Evolutionary conservation across 2,113 vertebrate species (phyloP), one percentile per base, ranked within the genome.

Genomic region (Ameiurus melas): DNA sequence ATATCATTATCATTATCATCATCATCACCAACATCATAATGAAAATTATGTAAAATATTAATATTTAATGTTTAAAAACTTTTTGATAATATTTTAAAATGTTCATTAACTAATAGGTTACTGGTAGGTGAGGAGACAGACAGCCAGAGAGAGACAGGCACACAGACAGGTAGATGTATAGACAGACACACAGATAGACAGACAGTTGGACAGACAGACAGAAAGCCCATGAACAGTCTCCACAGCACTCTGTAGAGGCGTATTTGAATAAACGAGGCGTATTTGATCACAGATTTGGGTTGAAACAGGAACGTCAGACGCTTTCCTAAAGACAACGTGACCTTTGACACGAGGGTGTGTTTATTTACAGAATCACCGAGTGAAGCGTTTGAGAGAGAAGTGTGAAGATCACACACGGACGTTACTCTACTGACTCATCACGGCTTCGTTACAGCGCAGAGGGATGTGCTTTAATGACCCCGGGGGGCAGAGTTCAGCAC

Each of bases 281-380:
- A 25, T 6, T 1, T 64, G 27, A 64, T 64, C 1, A 64, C 25
- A 64, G 17, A 58, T 17, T 58, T 13, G 12, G 4, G 13, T 57
- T 57, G 6, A 62, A 62, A 5, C 30, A 71, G 39, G 39, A 43
- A 43, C 19, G 19, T 2, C 51, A 2, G 9, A 58, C 33, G 17
- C 55, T 30, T 60, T 60, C 79, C 55, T 22, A 82, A 82, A 82
- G 53, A 60, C 79, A 82, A 36, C 55, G 30, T 36, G 55, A 82
- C 79, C 79, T 60, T 39, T 82, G 79, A 60, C 79, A 30, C 30
- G 1, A 36, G 30, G 30, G 55, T 22, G 53, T 36, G 55, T 58
- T 82, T 81, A 60, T 60, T 82, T 82, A 81, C 53, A 33, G 53
- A 9, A 36, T 5, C 2, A 4, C 8, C 1, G 12, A 19, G n/a